A percentile compares a stretch with the other conserved stretches of the same genome.
These are phyloP conservation scores for Pteromalus puparum DNA, from an alignment of 1,140 invertebrate species.

Conservation along the genomic window DNA sequence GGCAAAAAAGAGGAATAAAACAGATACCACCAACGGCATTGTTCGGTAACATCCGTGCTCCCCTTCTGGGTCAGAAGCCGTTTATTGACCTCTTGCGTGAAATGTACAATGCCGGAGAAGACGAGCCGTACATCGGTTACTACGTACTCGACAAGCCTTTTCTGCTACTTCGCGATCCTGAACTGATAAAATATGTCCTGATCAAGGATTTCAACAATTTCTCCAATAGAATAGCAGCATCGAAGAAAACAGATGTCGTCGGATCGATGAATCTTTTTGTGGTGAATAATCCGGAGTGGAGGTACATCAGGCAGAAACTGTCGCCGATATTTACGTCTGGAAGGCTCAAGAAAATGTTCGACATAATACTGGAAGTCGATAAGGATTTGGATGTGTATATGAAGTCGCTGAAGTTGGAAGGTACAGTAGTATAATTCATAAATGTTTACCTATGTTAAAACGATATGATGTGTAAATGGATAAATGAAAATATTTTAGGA, in stretches of 20 bases:
- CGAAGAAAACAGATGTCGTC: slow-evolving; percentile 59
- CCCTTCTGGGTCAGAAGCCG: slow-evolving; percentile 48
- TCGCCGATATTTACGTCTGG: slow-evolving; percentile 70
- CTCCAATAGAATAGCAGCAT: slow-evolving; percentile 56
- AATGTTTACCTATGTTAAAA: not conserved
- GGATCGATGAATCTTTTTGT: slow-evolving; percentile 62
- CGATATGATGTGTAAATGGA: not conserved
- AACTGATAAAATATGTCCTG: slow-evolving; percentile 71
- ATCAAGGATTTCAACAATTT: slow-evolving; percentile 75
- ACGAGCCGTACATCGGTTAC: slow-evolving; percentile 62
- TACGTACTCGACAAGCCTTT: slow-evolving; percentile 67
- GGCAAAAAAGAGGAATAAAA: slow-evolving; percentile 65
- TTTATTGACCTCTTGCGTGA: slow-evolving; percentile 46
- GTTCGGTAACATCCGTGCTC: slow-evolving; percentile 64
- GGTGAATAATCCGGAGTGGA: slow-evolving; percentile 69
- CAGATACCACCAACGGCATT: slow-evolving; percentile 62
- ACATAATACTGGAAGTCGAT: slow-evolving; percentile 70
- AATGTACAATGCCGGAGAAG: slow-evolving; percentile 53
- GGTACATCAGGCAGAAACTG: slow-evolving; percentile 66
- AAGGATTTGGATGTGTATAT: slow-evolving; percentile 66
- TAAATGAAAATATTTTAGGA: slow-evolving; percentile 25
- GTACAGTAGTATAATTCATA: not conserved
- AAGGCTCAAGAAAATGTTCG: slow-evolving; percentile 71
- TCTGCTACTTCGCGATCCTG: slow-evolving; percentile 71
- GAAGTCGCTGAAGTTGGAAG: slow-evolving; percentile 38